Evolutionary conservation across 2,113 vertebrate genomes (phyloP).

Genomic region (Trichechus manatus): DNA sequence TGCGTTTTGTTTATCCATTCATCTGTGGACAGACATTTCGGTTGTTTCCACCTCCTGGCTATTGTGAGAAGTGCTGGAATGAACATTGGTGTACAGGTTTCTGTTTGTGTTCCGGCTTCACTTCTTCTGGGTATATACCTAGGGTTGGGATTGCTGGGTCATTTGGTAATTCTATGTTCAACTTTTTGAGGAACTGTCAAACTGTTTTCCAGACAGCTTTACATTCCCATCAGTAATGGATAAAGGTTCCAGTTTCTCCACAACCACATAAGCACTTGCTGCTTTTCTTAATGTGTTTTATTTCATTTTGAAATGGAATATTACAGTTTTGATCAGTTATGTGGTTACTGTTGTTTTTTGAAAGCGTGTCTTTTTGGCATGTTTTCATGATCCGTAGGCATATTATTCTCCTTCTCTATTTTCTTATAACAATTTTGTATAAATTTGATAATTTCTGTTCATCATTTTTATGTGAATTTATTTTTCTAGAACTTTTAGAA

Average conservation of each 20-base stretch:
- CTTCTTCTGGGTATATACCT: not conserved
- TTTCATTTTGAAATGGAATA: not conserved
- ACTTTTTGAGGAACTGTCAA: too few relatives aligned
- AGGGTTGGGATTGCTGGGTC: not conserved
- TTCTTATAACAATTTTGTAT: not conserved
- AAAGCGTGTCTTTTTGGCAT: not conserved
- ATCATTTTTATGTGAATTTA: not conserved
- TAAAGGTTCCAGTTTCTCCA: too few relatives aligned
- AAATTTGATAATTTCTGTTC: not conserved
- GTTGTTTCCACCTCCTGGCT: not conserved
- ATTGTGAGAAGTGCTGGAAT: not conserved
- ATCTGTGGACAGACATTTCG: not conserved
- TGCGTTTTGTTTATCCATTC: not conserved
- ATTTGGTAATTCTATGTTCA: not conserved
- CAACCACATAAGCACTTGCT: too few relatives aligned
- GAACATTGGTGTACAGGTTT: not conserved
- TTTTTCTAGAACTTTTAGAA: not conserved
- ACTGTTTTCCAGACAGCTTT: too few relatives aligned
- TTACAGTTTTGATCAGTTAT: not conserved
- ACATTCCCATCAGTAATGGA: too few relatives aligned
- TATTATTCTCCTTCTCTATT: not conserved
- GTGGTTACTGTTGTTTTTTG: not conserved
- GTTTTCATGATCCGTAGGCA: not conserved
- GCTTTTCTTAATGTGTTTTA: not conserved
- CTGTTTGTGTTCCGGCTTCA: not conserved